These are phyloP conservation scores for Lutjanus argentimaculatus DNA, from an alignment of 2,797 vertebrate species.

Conservation along the genomic window DNA sequence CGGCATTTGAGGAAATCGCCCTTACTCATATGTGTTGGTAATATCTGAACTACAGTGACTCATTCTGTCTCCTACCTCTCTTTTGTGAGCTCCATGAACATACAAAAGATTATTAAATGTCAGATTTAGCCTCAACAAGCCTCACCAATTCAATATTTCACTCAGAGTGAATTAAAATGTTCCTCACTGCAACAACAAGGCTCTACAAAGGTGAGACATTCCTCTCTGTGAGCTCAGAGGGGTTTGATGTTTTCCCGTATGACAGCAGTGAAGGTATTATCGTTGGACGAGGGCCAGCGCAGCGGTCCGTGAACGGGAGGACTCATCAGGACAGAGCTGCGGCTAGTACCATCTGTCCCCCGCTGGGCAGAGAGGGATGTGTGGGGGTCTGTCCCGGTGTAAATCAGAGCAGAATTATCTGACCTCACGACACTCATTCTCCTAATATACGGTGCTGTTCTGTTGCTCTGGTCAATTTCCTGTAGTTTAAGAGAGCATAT, in stretches of 20 bases:
- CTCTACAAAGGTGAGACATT: slow-evolving; percentile 37
- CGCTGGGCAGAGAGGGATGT: slow-evolving; percentile 36
- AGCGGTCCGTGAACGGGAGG: slow-evolving; percentile 68
- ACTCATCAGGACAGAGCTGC: slow-evolving; percentile 66
- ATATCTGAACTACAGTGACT: slow-evolving; percentile 22
- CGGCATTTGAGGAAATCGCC: background rate
- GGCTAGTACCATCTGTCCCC: slow-evolving; percentile 75
- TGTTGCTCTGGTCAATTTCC: slow-evolving; percentile 38
- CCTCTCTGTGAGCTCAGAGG: slow-evolving; percentile 38
- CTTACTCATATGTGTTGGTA: background rate
- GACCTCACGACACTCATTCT: slow-evolving; percentile 73
- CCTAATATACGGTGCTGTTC: slow-evolving; percentile 79
- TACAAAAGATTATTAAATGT: slow-evolving; percentile 23
- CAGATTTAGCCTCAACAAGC: background rate
- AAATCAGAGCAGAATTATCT: slow-evolving; percentile 77
- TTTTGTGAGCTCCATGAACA: slow-evolving; percentile 30
- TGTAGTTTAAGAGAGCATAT: slow-evolving; percentile 37
- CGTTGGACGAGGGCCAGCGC: slow-evolving; percentile 70
- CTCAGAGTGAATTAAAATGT: slow-evolving; percentile 32
- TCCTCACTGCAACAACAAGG: slow-evolving; percentile 19
- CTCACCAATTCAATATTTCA: slow-evolving; percentile 43
- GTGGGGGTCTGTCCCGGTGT: slow-evolving; percentile 56
- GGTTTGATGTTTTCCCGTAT: slow-evolving; percentile 42
- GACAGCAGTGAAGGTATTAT: slow-evolving; percentile 45
- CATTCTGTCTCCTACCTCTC: slow-evolving; percentile 25